Evolutionary conservation across 2,888 invertebrate species (phyloP), one percentile per base, ranked within the genome.

Genomic region (Ormia ochracea): DNA sequence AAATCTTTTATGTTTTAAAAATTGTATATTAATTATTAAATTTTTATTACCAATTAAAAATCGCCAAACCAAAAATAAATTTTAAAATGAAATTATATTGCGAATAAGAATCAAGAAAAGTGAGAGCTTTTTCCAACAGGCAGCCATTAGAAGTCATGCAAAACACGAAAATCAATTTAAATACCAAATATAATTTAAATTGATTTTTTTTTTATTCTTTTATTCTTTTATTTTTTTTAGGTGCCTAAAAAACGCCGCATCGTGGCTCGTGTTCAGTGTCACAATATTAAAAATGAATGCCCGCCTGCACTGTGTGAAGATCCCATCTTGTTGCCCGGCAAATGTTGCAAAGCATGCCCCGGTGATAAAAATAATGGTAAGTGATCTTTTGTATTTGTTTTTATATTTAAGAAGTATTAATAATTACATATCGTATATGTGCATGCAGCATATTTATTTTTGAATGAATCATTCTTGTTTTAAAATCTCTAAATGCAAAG

Each of bases 291-390:
- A 90, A 95, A 94, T 87, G 96, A 97, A 87, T 98, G 98, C 87
- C 97, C 97, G 6, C 94, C 95, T 85, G 94, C 95, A 17, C 93
- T 93, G 17, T 98, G 98, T 89, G 94, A 94, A 81, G 95, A 96
- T 84, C 97, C 97, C 0, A 94, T 96, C 43, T 91, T 96, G 74
- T 91, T 94, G 82, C 95, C 96, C 19, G 96, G 96, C 82, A 92
- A 94, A 85, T 98, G 98, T 91, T 98, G 98, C 91, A 98, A 97
- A 91, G 93, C 94, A 4, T 98, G 98, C 88, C 96, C 96, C 6
- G 96, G 95, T 82, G 95, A 96, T 86, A 86, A 91, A 78, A 91
- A 92, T 88, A 91, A 92, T 88, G 93, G 94, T 94, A 87, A 93
- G 94, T 93, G 21, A 58, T 33, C 2, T 17, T 31, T 45, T 63